Conservation (phyloP, 2,797 vertebrate genomes). For the Gambusia yucatana region DNA sequence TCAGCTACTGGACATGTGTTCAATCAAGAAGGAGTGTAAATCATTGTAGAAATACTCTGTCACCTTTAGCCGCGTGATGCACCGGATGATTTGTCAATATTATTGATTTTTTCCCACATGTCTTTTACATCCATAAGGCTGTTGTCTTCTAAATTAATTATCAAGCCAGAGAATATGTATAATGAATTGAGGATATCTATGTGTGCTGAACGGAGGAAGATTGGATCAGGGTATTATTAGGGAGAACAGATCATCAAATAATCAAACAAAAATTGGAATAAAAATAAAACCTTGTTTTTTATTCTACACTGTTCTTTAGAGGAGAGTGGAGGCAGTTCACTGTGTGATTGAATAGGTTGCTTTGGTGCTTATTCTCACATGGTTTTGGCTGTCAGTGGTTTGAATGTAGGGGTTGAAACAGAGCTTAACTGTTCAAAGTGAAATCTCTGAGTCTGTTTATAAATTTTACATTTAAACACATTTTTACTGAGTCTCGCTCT, state of each 20-base stretch:
- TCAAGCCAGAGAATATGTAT: conserved; percentile 21
- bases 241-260: conserved; percentile 28
- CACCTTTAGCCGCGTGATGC: conserved; percentile 34
- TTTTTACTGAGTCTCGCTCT: conserved; percentile 1
- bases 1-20: conserved; percentile 16
- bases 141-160: conserved; percentile 59
- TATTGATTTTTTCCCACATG: conserved; percentile 53
- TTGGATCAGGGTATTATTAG: not conserved
- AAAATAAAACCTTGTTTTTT: not conserved
- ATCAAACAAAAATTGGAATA: conserved; percentile 29
- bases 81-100: conserved; percentile 13
- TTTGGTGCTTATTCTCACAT: conserved; percentile 10
- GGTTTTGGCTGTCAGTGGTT: not conserved
- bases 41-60: conserved; percentile 33
- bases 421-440: conserved; percentile 3
- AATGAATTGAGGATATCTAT: not conserved
- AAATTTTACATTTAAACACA: conserved; percentile 6
- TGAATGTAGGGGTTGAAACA: conserved; percentile 5
- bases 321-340: not conserved
- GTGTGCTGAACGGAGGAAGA: conserved; percentile 26
- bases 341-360: not conserved
- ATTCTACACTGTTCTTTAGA: conserved; percentile 12
- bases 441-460: not conserved
- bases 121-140: conserved; percentile 43
- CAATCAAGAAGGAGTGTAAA: conserved; percentile 15